Evolutionary conservation across 2,113 vertebrate genomes (phyloP).

Genomic region (Hippocampus abdominalis): DNA sequence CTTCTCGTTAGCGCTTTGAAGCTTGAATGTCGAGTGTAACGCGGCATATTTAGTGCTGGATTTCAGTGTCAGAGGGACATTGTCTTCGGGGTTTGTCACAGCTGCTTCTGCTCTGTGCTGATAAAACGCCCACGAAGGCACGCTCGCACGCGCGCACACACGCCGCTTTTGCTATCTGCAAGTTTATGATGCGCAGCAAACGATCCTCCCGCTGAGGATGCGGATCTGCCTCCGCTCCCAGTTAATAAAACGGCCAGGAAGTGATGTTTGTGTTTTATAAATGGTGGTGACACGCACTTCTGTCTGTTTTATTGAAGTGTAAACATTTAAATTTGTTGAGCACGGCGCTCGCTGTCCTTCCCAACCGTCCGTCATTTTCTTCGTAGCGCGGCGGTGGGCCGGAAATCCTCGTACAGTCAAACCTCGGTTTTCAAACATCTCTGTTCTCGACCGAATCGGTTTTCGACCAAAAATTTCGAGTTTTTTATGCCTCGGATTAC

Average conservation of each 20-base stretch:
- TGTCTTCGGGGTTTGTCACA: background rate
- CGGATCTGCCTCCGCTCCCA: background rate
- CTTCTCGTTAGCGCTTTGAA: background rate
- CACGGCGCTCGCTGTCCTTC: background rate
- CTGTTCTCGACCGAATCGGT: no score
- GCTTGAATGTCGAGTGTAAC: background rate
- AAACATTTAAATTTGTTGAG: background rate
- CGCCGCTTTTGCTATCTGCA: background rate
- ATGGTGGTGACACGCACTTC: background rate
- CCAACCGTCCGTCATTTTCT: background rate
- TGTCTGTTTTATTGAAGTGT: background rate
- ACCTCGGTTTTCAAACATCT: no score
- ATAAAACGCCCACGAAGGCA: slow-evolving; percentile 1
- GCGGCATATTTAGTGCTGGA: background rate
- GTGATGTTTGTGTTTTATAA: background rate
- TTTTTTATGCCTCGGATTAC: no score
- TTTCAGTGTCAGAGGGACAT: background rate
- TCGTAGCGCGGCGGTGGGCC: no score
- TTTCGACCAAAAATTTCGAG: no score
- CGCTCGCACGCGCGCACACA: background rate
- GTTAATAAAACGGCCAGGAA: background rate
- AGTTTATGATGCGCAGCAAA: background rate
- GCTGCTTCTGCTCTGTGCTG: background rate
- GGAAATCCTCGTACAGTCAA: no score
- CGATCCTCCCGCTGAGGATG: background rate